Conservation (phyloP, 2,797 vertebrate genomes). For the Glyptemys insculpta region DNA sequence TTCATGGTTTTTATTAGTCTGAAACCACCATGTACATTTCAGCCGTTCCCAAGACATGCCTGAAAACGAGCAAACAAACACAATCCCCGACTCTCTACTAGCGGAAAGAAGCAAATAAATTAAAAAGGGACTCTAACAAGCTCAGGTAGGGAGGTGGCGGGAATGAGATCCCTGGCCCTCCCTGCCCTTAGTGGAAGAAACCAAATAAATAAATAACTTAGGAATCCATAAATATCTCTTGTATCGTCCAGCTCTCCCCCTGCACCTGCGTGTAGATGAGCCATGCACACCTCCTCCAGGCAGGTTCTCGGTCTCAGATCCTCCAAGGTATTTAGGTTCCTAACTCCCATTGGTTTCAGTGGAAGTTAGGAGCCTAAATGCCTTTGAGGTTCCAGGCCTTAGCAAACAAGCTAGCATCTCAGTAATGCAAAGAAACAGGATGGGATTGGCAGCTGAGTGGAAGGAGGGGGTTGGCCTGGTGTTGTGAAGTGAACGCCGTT, state of each 20-base stretch:
- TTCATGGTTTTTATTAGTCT: background rate
- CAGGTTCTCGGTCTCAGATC: background rate
- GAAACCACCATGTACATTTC: background rate
- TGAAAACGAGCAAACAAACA: background rate
- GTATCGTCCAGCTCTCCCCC: background rate
- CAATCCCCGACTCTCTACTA: background rate
- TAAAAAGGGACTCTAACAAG: background rate
- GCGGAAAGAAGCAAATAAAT: background rate
- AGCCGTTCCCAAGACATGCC: background rate
- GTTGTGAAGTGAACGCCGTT: background rate
- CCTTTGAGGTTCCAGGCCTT: background rate
- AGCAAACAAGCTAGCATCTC: background rate
- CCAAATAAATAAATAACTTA: conserved; percentile 38
- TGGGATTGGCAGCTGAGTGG: background rate
- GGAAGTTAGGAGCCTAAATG: background rate
- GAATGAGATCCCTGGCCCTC: background rate
- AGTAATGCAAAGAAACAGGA: background rate
- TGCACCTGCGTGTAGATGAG: background rate
- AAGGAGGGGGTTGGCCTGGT: background rate
- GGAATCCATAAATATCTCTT: conserved; percentile 6
- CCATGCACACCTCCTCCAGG: background rate
- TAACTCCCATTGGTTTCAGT: background rate
- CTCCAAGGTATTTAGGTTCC: background rate
- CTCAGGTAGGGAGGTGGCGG: background rate
- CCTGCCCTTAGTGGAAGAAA: background rate